Base-by-base conservation (phyloP, 2,888 invertebrate genomes). In the Athalia rosae region DNA sequence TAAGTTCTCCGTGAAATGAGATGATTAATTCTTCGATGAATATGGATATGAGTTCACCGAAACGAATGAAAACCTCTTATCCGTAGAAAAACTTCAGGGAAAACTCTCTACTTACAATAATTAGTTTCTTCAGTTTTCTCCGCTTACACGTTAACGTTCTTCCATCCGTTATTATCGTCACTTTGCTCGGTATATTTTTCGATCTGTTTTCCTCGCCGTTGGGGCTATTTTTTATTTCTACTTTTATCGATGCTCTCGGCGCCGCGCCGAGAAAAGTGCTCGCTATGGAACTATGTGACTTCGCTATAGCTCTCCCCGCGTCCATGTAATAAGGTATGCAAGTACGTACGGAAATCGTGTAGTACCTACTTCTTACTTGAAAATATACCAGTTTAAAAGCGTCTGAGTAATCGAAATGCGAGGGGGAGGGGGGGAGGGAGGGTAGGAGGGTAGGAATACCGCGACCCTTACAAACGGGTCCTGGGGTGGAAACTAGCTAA, bases 41-140 rank as follows among this genome's bases (percentile, higher is more conserved):
- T 69, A 13, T 69, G 43, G 69, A 69, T 64, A 6, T 7, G 15
- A 43, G 69, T 28, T 50, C 28, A 47, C 41, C n/a, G n/a, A 43
- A 8, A 43, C 43, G 9, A 45, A 69, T 69, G n/a, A 9, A 69
- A 69, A 69, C 69, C 58, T 69, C 28, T 28, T 28, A 28, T 28
- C 28, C 28, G 28, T 28, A 28, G 28, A 28, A 53, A 11, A 69
- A 53, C 69, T 53, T 4, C 5, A 41, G 9, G 56, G 50, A 67
- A n/a, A 45, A 69, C 69, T 69, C 43, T 71, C 45, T 8, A 71
- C 71, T 71, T 71, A 58, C 9, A 43, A 71, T 71, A 79, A 78
- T 79, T 71, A 76, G 74, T 78, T 76, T 74, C 28, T 28, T 7
- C 50, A 76, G 67, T 74, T 76, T 48, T 53, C 77, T 56, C 13